A percentile compares a stretch with the other conserved stretches of the same genome.
These are phyloP conservation scores for Mystacornis crossleyi DNA, from an alignment of 2,113 vertebrate species.

Conservation along the genomic window DNA sequence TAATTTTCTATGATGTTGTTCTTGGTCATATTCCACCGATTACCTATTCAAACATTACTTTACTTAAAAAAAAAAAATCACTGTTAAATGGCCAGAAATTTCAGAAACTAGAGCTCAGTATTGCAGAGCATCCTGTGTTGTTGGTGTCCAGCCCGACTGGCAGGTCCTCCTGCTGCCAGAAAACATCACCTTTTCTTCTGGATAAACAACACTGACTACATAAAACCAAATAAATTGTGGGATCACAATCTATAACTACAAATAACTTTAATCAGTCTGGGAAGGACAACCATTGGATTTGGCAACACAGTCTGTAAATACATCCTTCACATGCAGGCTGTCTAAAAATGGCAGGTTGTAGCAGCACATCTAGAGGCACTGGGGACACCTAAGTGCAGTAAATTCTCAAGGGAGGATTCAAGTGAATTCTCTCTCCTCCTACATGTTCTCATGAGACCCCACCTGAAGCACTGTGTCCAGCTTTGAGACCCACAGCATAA, in stretches of 20 bases:
- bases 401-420: not conserved
- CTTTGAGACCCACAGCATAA: not conserved
- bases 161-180: not conserved
- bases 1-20: not conserved
- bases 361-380: not conserved
- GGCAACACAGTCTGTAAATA: not conserved
- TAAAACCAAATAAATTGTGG: not conserved
- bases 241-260: not conserved
- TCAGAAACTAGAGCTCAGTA: not conserved
- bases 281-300: not conserved
- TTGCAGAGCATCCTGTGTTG: not conserved
- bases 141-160: not conserved
- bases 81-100: not conserved
- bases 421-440: not conserved
- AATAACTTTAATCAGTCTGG: not conserved
- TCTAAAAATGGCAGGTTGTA: not conserved
- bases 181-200: not conserved
- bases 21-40: not conserved
- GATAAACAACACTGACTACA: fast-evolving
- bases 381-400: not conserved
- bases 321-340: fast-evolving
- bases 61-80: not conserved
- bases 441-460: fast-evolving
- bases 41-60: not conserved
- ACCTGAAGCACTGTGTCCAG: not conserved